Base-by-base conservation (phyloP, 2,888 invertebrate species). In the Diogma glabrata region DNA sequence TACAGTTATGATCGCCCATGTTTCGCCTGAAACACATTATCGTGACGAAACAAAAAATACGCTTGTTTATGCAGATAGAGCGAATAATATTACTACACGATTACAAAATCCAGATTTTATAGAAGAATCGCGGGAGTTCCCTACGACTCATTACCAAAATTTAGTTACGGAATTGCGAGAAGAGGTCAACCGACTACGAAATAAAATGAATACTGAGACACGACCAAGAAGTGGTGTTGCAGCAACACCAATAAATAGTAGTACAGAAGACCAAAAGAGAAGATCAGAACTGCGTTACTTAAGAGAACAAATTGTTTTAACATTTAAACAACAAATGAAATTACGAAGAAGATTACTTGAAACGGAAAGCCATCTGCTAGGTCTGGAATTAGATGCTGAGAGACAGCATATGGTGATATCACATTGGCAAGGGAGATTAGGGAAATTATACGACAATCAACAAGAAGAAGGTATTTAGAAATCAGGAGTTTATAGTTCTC, bases 1-100 rank as follows among this genome's bases (percentile, higher is more conserved):
- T 60, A 96, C 96, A 0, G 92, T 94, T 12, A 96, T 96, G 95
- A 89, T 96, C 53, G 95, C 95, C 3, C 94, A 96, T 70, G 87
- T 95, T 36, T 87, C 91, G 2, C 90, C 95, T 0, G 85, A 87
- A 28, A 77, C 78, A 14, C 70, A 74, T 7, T 85, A 89, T 61
- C 82, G 88, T 24, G 95, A 96, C 64, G 95, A 96, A 67, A 88
- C 90, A 3, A 80, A 92, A 59, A 96, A 94, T 63, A 96, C 96
- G 0, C 72, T 96, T 23, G 84, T 90, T 46, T 96, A 96, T 69
- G 95, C 95, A 1, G 90, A 93, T 65, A 76, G 94, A 52, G 96
- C 96, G 3, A 88, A 89, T 60, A 85, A 87, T 60, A 96, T 96
- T 60, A 89, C 90, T 64, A 79, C 64, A 67, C 77, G 59, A 60